A percentile compares a stretch with the other conserved stretches of the same genome.
Evolutionary conservation across 2,797 vertebrate genomes (phyloP).

Genomic region (Gadopsis marmoratus): DNA sequence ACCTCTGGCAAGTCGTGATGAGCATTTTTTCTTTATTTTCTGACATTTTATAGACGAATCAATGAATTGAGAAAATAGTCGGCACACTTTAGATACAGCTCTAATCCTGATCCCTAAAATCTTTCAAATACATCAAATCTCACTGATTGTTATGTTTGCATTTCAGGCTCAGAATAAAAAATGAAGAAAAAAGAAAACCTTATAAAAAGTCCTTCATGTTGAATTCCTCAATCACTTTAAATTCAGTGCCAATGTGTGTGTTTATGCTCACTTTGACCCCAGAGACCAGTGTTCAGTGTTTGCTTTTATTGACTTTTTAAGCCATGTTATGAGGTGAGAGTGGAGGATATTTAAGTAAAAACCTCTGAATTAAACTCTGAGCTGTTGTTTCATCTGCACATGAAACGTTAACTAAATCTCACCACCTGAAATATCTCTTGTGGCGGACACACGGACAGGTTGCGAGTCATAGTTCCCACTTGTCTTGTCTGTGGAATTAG

Average conservation of each 20-base stretch:
- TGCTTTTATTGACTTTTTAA: too few species aligned
- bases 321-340: not conserved
- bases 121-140: not conserved
- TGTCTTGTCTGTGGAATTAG: conserved; percentile 22
- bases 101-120: not conserved
- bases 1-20: not conserved
- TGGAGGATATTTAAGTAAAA: not conserved
- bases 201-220: not conserved
- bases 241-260: not conserved
- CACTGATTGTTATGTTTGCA: not conserved
- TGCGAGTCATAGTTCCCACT: conserved; percentile 12
- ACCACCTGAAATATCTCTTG: not conserved
- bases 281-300: not conserved
- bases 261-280: not conserved
- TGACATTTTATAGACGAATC: not conserved
- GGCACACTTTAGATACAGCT: not conserved
- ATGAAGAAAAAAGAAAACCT: not conserved
- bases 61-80: not conserved
- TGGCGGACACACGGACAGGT: not conserved
- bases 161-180: not conserved
- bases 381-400: not conserved
- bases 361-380: not conserved
- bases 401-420: not conserved
- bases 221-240: not conserved
- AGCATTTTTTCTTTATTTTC: not conserved